Conservation (phyloP, 1,140 invertebrate species). For the Solen grandis region DNA sequence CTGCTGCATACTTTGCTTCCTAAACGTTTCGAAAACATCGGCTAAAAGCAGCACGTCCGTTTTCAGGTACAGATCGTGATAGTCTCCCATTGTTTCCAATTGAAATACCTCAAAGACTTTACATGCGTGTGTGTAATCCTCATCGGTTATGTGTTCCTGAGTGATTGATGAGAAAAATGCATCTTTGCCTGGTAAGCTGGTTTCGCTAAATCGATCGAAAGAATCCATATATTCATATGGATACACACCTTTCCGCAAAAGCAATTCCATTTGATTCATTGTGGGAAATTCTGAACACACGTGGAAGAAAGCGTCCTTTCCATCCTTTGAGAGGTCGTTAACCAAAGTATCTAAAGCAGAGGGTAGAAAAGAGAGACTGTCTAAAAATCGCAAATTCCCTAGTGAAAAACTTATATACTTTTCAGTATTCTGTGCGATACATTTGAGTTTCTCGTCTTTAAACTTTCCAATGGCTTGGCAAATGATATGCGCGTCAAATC, state of each 20-base stretch:
- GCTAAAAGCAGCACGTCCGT: too few species aligned
- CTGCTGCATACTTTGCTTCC: background rate
- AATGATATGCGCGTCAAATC: constrained; percentile 79
- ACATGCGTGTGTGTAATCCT: constrained; percentile 51
- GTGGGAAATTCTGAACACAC: constrained; percentile 3
- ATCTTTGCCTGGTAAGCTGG: constrained; percentile 2
- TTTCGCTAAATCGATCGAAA: constrained; percentile 27
- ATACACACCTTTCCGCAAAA: too few species aligned
- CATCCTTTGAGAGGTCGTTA: constrained; percentile 33
- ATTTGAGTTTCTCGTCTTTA: constrained; percentile 67
- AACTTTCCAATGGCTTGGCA: constrained; percentile 64
- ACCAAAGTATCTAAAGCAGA: constrained; percentile 23
- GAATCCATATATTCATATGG: constrained; percentile 45
- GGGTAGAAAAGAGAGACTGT: constrained; percentile 34
- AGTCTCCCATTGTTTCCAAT: constrained; percentile 27
- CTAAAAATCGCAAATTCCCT: constrained; percentile 47
- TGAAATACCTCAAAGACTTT: constrained; percentile 25
- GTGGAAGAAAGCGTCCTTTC: constrained; percentile 12
- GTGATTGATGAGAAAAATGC: constrained; percentile 26
- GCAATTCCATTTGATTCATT: constrained; percentile 8
- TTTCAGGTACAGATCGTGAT: constrained; percentile 55
- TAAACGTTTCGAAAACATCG: constrained; percentile 56
- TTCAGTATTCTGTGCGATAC: constrained; percentile 79
- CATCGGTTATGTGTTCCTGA: constrained; percentile 23
- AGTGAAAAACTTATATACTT: constrained; percentile 58